Evolutionary conservation across 2,113 vertebrate genomes (phyloP), one percentile per base, ranked within the genome.

Genomic region (Callithrix jacchus): DNA sequence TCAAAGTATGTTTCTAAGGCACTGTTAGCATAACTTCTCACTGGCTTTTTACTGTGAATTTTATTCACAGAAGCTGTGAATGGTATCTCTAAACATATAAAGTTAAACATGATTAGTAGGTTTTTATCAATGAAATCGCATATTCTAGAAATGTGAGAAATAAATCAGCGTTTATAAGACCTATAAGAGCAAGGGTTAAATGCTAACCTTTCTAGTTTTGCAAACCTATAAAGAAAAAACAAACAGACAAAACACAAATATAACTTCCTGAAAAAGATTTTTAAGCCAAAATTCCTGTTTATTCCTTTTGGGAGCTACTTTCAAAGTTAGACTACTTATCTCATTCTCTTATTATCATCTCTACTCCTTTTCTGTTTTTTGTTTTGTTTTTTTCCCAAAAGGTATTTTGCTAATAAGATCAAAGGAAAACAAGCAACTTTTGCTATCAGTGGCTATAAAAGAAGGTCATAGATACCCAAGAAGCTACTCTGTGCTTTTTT

Each of bases 401-500:
- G 47, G 96, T 92, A 92, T 93, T 88, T 91, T 93, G 56, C 49
- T 95, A 91, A 97, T 84, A 94, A 93, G 93, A 97, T 97, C 77
- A 96, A 87, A 92, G 77, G 37, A 95, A 95, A 97, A 88, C 70
- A 94, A 95, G n/a, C 45, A 97, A 84, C 87, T 82, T 91, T 87
- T 93, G 27, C 92, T 98, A 90, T 97, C 97, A 93, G 80, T 87
- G 81, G 64, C 82, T 68, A 87, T 93, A 56, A 95, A 97, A 97
- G 91, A 93, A 93, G 89, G 87, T 80, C 84, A 85, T 23, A 56
- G 95, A 87, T 90, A 97, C 82, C 87, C 49, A 89, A 79, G 96
- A 68, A 56, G 10, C 74, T 11, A 87, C 32, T 89, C n/a, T 96
- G 52, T 85, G 52, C 27, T 86, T 90, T 92, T 92, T 89, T 74